Conservation (phyloP, 2,888 invertebrate genomes). For the Leptopilina drosophilae region DNA sequence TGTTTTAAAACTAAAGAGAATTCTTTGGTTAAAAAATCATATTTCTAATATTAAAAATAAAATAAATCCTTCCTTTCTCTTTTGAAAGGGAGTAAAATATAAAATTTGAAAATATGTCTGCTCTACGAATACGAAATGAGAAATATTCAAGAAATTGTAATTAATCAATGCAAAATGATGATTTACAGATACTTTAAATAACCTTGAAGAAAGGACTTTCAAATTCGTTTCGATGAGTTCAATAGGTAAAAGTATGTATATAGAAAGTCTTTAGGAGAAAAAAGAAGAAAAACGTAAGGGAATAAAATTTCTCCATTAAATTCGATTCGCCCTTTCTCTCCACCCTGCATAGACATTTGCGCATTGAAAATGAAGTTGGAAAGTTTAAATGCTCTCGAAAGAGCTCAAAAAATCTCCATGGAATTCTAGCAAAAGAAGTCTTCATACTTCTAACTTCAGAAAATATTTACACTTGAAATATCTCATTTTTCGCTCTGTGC, state of each 20-base stretch:
- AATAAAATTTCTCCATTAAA: conserved; percentile 5
- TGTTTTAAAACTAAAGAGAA: too few relatives aligned
- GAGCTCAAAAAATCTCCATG: conserved; percentile 1
- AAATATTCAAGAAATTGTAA: too few relatives aligned
- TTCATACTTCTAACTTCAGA: not conserved
- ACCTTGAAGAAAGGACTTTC: not conserved
- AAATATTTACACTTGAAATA: not conserved
- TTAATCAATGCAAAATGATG: too few relatives aligned
- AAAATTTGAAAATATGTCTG: too few relatives aligned
- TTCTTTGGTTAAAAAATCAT: too few relatives aligned
- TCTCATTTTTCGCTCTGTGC: not conserved
- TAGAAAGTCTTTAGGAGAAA: not conserved
- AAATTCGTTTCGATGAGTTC: not conserved
- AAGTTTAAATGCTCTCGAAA: conserved; percentile 10
- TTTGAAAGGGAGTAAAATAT: too few relatives aligned
- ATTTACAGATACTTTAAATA: too few relatives aligned
- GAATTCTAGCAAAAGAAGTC: not conserved
- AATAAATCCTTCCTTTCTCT: too few relatives aligned
- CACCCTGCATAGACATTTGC: not conserved
- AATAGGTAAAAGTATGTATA: not conserved
- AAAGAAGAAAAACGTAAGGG: not conserved
- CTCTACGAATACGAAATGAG: too few relatives aligned
- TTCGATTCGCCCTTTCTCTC: not conserved
- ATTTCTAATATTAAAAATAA: too few relatives aligned
- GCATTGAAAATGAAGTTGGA: not conserved